These are phyloP conservation scores for Clarias gariepinus DNA, from an alignment of 2,113 vertebrate species.

Conservation along the genomic window DNA sequence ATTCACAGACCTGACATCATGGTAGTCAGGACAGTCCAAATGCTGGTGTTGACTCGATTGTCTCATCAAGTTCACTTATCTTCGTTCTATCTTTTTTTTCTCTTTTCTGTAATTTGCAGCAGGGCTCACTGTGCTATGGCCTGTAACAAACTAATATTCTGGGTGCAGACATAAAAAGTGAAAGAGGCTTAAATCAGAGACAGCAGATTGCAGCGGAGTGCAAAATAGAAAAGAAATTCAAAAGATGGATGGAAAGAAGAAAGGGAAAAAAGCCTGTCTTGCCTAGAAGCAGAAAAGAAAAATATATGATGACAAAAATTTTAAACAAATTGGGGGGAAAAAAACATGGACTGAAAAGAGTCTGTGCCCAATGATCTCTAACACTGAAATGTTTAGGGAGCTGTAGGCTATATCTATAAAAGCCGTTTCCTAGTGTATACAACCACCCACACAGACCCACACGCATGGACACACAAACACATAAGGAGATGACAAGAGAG, in stretches of 20 bases:
- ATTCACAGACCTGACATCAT: slow-evolving; percentile 2
- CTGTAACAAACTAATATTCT: slow-evolving; percentile 27
- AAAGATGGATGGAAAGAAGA: not conserved
- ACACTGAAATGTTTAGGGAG: slow-evolving; percentile 65
- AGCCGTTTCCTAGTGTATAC: slow-evolving; percentile 52
- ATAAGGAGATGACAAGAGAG: slow-evolving; percentile 24
- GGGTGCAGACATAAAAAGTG: slow-evolving; percentile 5
- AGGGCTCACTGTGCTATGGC: not conserved
- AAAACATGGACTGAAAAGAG: slow-evolving; percentile 61
- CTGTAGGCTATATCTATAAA: slow-evolving; percentile 57
- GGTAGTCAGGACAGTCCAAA: not conserved
- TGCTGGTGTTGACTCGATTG: not conserved
- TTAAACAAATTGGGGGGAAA: slow-evolving; percentile 9
- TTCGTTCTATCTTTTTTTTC: not conserved
- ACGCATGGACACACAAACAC: slow-evolving; percentile 33
- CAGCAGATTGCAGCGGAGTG: not conserved
- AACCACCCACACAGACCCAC: slow-evolving; percentile 26
- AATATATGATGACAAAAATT: not conserved
- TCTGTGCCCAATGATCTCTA: slow-evolving; percentile 58
- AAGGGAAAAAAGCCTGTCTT: not conserved
- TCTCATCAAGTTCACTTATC: not conserved
- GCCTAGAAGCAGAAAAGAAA: slow-evolving; percentile 13
- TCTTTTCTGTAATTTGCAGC: not conserved
- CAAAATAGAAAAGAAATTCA: not conserved
- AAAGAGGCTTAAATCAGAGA: slow-evolving; percentile 20